Evolutionary conservation across 2,113 vertebrate genomes (phyloP), one percentile per base, ranked within the genome.

Genomic region (Coryphaenoides rupestris): DNA sequence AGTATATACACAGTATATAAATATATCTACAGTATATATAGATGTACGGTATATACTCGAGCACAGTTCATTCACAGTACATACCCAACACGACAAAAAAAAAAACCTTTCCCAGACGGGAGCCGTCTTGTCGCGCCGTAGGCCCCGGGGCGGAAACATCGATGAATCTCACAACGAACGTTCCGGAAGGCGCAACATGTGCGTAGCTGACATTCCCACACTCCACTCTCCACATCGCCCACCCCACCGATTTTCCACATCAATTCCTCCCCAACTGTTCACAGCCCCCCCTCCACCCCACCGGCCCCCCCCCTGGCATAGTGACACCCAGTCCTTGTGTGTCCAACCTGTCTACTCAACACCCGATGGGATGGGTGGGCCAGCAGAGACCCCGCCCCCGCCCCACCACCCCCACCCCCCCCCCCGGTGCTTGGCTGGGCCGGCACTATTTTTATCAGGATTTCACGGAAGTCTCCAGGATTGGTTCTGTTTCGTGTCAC

Each of bases 391-490:
- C 28, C 26, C 1, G 21, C 21, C 54, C 47, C 16, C 15, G 2
- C 13, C 13, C 13, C 5, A 13, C 40, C 40, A 45, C 40, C 13
- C 40, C 5, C 40, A 45, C 5, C 40, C 5, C 5, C 40, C 40
- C 40, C 40, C 40, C 40, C 13, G 5, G 40, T 69, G 65, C 65
- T 40, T 68, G 66, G 46, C 68, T 55, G 60, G 68, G 82, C 10
- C 0, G 68, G 57, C 75, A 7, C 0, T 57, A 71, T 79, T 86
- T 88, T 86, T 13, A 87, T 89, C 88, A 87, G 84, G 86, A 89
- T 91, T 92, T 91, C 89, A 88, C 64, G 69, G 86, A 93, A 89
- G 81, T 86, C 75, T 88, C 77, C 68, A 68, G 0, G 58, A 78
- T 63, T 72, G 58, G 67, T 60, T 50, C 63, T 84, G 68, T 75